Evolutionary conservation across 2,888 invertebrate genomes (phyloP), one percentile per base, ranked within the genome.

Genomic region (Mechanitis mazaeus): DNA sequence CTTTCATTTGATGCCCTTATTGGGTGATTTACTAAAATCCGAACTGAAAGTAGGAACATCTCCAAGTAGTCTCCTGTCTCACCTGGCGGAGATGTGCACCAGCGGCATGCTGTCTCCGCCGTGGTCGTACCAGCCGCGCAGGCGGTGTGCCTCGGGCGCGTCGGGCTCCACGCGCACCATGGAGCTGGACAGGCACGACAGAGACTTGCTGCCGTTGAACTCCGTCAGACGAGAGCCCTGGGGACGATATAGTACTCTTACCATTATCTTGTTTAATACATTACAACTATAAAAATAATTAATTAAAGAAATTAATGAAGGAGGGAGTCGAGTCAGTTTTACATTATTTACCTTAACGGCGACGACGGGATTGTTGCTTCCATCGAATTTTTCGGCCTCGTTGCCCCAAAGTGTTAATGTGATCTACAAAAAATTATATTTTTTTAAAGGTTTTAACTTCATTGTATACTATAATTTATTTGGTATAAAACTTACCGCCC

Each of bases 91-190:
- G 45, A 96, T 87, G 70, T 94, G 93, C 63, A 90, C 92, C 11
- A 91, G 78, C 12, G 94, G 92, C 72, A 92, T 87, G 45, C 91
- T 83, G 4, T 87, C 90, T 4, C 96, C 97, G 38, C 93, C 94
- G 69, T 93, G 93, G 78, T 96, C 97, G 80, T 93, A 99, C 99
- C 99, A 99, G 42, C 97, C 96, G 60, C 96, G 93, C 55, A 99
- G 90, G 69, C 91, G 91, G 79, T 97, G 95, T 1, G 97, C 95
- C 75, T 97, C 97, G 0, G 94, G 92, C 38, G 97, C 90, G 78
- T 98, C 98, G 0, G 99, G 98, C 90, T 98, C 97, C 5, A 95
- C 78, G 69, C 96, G 93, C 63, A 97, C 60, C 70, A 92, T 88
- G 7, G 94, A 92, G 33, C 93, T 92, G 12, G 83, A 79, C 0